phyloP scores from a whole-genome alignment of 1,140 invertebrate species.

The Oryzaephilus surinamensis region DNA sequence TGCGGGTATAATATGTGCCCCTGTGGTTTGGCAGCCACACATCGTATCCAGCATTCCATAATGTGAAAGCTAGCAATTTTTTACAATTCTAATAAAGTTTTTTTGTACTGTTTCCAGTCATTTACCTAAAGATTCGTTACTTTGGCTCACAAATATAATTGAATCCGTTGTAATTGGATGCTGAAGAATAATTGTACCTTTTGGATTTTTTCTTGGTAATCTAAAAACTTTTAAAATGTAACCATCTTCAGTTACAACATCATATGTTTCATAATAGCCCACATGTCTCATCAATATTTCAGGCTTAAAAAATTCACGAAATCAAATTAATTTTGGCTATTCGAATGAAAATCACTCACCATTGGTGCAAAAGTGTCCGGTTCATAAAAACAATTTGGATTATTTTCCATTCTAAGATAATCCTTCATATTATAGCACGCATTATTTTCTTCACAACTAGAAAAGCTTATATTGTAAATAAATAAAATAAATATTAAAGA shows the following conservation, averaged over 20 bases:
- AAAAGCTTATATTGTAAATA: too few species aligned
- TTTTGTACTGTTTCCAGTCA: too few species aligned
- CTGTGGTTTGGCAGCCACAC: slow-evolving; percentile 1
- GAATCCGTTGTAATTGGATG: slow-evolving; percentile 2
- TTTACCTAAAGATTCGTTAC: slow-evolving; percentile 8
- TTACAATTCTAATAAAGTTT: not conserved
- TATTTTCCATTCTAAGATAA: too few species aligned
- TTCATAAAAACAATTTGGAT: too few species aligned
- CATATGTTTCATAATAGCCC: slow-evolving; percentile 3
- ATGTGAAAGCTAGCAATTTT: not conserved
- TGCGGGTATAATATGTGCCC: not conserved
- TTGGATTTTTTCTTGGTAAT: slow-evolving; percentile 6
- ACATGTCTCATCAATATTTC: slow-evolving; percentile 2
- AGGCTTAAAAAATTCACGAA: too few species aligned
- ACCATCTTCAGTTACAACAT: slow-evolving; percentile 5
- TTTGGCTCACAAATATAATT: slow-evolving; percentile 3
- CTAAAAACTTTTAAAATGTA: slow-evolving; percentile 10
- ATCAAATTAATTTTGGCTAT: too few species aligned
- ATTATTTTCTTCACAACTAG: too few species aligned
- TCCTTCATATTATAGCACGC: too few species aligned
- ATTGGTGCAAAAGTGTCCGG: too few species aligned
- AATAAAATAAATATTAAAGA: too few species aligned
- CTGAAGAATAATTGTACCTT: slow-evolving; percentile 5
- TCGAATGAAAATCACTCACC: too few species aligned
- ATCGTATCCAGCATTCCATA: slow-evolving; percentile 2